Evolutionary conservation across 1,140 invertebrate species (phyloP).

Genomic region (Galendromus occidentalis): DNA sequence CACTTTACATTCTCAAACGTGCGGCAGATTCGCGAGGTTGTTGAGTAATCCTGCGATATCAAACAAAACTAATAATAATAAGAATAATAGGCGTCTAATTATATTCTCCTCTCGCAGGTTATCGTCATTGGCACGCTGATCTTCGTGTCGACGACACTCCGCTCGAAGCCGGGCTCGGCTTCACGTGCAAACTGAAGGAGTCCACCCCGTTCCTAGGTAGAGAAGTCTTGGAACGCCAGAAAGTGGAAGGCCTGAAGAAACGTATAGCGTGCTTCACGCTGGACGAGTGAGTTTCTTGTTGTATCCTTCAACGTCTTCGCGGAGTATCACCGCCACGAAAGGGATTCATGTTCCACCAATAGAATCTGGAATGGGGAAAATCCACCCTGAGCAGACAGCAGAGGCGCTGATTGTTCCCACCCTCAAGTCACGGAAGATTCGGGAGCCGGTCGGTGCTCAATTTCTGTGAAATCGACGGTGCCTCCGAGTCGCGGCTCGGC

Average conservation of each 20-base stretch:
- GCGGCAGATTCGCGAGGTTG: too few relatives aligned
- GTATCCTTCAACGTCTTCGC: neutral
- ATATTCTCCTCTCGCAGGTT: slow-evolving; percentile 35
- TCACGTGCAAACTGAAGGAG: slow-evolving; percentile 46
- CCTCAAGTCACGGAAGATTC: too few relatives aligned
- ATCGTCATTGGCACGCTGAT: slow-evolving; percentile 63
- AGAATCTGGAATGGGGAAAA: too few relatives aligned
- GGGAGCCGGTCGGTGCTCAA: too few relatives aligned
- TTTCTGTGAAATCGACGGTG: too few relatives aligned
- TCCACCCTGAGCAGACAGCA: too few relatives aligned
- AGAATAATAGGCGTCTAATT: neutral
- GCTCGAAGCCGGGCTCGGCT: slow-evolving; percentile 53
- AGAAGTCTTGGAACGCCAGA: slow-evolving; percentile 40
- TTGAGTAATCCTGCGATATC: neutral
- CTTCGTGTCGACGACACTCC: slow-evolving; percentile 60
- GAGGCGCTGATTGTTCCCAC: too few relatives aligned
- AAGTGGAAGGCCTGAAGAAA: slow-evolving; percentile 43
- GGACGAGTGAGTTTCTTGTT: slow-evolving; percentile 35
- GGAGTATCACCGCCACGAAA: too few relatives aligned
- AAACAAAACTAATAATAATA: neutral
- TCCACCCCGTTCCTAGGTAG: slow-evolving; percentile 54
- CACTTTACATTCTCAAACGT: too few relatives aligned
- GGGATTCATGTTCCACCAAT: too few relatives aligned
- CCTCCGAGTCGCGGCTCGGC: too few relatives aligned
- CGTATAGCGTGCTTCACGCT: slow-evolving; percentile 50